These are phyloP conservation scores for Stomatorhinus ivindoensis DNA, from an alignment of 2,113 vertebrate genomes.

Conservation along the genomic window DNA sequence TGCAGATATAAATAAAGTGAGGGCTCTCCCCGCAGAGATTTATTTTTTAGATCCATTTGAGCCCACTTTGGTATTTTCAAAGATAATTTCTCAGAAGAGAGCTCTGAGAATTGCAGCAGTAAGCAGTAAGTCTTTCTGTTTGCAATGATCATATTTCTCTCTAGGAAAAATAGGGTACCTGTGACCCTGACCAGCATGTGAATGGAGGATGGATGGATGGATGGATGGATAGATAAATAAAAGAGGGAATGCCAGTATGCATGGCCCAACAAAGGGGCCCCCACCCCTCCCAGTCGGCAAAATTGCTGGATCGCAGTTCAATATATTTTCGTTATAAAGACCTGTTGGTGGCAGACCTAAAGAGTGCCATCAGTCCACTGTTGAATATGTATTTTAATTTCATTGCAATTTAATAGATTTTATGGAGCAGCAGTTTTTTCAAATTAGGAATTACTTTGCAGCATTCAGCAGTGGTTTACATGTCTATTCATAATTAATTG, in stretches of 20 bases:
- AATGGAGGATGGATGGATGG: neutral
- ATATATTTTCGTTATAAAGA: neutral
- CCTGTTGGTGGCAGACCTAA: neutral
- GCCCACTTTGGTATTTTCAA: constrained; percentile 1
- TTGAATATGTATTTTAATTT: neutral
- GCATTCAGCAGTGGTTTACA: neutral
- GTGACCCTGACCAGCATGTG: neutral
- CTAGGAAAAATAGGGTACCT: neutral
- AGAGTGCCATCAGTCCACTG: neutral
- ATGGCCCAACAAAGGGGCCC: no score
- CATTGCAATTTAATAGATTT: neutral
- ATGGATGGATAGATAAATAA: neutral
- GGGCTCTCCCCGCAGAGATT: neutral
- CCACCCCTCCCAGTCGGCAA: no score
- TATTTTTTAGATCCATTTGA: neutral
- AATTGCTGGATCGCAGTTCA: no score
- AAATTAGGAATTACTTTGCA: neutral
- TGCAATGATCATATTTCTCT: constrained; percentile 1
- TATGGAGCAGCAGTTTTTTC: neutral
- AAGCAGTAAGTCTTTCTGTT: neutral
- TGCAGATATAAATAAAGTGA: neutral
- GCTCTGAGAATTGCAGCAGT: neutral
- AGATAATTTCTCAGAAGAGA: neutral
- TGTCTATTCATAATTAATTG: neutral
- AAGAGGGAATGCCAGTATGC: neutral